Base-by-base conservation (phyloP, 2,797 vertebrate species). In the Syndactyla subalaris region DNA sequence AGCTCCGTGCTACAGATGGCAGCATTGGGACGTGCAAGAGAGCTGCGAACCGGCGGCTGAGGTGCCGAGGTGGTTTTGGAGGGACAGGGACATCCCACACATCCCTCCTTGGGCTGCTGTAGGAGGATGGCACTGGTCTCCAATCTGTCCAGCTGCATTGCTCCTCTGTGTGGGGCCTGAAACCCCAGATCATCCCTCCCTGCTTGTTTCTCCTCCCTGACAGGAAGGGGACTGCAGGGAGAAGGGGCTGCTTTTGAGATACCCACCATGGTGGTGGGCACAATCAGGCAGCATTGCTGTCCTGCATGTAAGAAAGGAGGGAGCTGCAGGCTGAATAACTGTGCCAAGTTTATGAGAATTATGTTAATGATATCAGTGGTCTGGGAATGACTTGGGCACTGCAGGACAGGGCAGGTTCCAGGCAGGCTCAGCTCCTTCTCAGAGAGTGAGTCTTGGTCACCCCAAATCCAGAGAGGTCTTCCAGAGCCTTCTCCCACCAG, bases 1-100 rank as follows among this genome's bases (percentile, higher is more conserved):
- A 76, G 57, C 54, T 83, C 68, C 51, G 79, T 46, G 66, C 94
- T 92, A 92, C 83, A 94, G 96, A 62, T 86, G 96, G 95, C 78
- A 95, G 93, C 88, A 92, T 67, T 12, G 75, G 91, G 72, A 91
- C 58, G 38, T 15, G 34, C 46, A 89, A 79, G 23, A 55, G 43
- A 97, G 74, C n/a, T 0, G 2, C 0, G 9, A 89, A 46, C 27
- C 65, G 12, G 65, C 0, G 0, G 41, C 24, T 3, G 58, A 82
- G 43, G 36, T 3, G n/a, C 39, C 0, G 7, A 66, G 59, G 51
- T 7, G 71, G 4, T 32, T 36, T 8, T 59, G 80, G 39, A 59
- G 48, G 19, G 62, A 43, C 54, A n/a, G 46, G 41, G 49, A 30
- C n/a, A 75, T 6, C 17, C 48, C 41, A 7, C 8, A 10, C 24